Percentiles rank a stretch among this genome's conserved stretches.
Evolutionary conservation across 2,888 invertebrate species (phyloP).

Genomic region (Dusona sp.): DNA sequence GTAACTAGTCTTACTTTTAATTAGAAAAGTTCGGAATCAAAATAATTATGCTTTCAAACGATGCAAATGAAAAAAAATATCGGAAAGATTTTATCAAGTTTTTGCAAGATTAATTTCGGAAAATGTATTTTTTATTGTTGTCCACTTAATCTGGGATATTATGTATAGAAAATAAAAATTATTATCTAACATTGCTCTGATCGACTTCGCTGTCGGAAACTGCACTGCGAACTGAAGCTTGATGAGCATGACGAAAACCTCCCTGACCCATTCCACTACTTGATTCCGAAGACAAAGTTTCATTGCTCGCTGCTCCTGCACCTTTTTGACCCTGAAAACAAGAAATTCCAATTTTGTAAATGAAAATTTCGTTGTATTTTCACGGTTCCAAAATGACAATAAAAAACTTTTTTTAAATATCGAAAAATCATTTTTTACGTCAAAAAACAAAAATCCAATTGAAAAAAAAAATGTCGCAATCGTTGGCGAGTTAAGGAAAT

Average conservation of each 20-base stretch:
- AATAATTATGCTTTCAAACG: not conserved
- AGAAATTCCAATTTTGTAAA: too few relatives aligned
- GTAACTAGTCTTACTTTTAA: not conserved
- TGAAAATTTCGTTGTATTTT: too few relatives aligned
- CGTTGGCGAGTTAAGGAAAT: not conserved
- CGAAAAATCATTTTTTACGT: too few relatives aligned
- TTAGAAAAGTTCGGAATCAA: not conserved
- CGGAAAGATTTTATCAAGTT: not conserved
- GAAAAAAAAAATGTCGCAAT: too few relatives aligned
- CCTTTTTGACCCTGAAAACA: slow-evolving; percentile 80
- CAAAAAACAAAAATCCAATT: too few relatives aligned
- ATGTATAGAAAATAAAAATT: not conserved
- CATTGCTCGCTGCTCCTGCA: slow-evolving; percentile 79
- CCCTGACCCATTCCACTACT: slow-evolving; percentile 94
- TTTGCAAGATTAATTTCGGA: not conserved
- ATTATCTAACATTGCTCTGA: slow-evolving; percentile 92
- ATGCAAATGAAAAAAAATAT: not conserved
- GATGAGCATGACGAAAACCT: slow-evolving; percentile 90
- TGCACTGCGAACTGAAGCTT: slow-evolving; percentile 93
- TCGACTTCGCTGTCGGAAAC: slow-evolving; percentile 98
- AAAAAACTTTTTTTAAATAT: too few relatives aligned
- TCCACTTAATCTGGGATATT: not conserved
- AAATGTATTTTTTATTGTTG: not conserved
- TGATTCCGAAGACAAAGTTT: slow-evolving; percentile 87
- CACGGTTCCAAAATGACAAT: too few relatives aligned